phyloP scores from a whole-genome alignment of 2,797 vertebrate species.

The Protosalanx chinensis region DNA sequence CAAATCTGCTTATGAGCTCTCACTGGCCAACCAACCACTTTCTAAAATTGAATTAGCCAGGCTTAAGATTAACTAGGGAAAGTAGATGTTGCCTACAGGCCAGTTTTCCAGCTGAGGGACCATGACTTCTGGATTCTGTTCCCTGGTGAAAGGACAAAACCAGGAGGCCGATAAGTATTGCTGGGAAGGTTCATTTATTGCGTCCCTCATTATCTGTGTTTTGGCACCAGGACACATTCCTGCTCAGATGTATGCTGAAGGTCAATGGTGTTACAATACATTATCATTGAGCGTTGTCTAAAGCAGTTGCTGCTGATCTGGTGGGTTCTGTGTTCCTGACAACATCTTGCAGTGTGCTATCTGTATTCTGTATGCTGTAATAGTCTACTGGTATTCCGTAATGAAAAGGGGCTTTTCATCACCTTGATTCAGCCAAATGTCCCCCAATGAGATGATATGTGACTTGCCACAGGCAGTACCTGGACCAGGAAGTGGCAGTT shows the following conservation, averaged over 20 bases:
- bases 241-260: background rate
- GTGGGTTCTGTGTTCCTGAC: background rate
- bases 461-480: constrained; percentile 75
- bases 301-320: background rate
- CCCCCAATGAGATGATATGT: background rate
- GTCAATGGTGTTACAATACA: background rate
- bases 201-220: background rate
- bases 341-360: no score
- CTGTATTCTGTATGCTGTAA: no score
- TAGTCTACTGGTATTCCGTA: no score
- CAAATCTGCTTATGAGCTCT: constrained; percentile 28
- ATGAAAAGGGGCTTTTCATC: no score
- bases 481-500: constrained; percentile 86
- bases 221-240: background rate
- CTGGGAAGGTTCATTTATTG: no score
- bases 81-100: constrained; percentile 19
- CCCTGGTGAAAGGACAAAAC: background rate
- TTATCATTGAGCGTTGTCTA: background rate
- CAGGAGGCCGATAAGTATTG: background rate
- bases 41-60: constrained; percentile 27
- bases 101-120: constrained; percentile 7
- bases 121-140: background rate
- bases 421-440: no score
- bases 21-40: background rate
- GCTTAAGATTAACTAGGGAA: constrained; percentile 25